Evolutionary conservation across 2,113 vertebrate genomes (phyloP).

Genomic region (Pseudopipra pipra): DNA sequence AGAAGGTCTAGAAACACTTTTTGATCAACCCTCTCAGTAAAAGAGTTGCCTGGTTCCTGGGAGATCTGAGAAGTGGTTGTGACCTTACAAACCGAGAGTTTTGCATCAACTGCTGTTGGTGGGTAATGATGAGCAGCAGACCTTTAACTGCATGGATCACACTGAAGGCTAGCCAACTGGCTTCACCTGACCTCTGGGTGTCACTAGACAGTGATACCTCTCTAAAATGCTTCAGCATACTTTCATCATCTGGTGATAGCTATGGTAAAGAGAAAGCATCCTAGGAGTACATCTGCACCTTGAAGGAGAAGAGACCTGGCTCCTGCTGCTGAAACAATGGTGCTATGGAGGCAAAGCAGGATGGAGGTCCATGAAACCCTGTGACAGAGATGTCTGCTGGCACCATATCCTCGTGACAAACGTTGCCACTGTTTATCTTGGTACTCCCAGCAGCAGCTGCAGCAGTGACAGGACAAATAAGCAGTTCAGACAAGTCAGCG

Average conservation of each 20-base stretch:
- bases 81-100: not conserved
- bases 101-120: not conserved
- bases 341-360: not conserved
- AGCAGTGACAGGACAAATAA: not conserved
- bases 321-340: not conserved
- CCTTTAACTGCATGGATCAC: not conserved
- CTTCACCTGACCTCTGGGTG: not conserved
- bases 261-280: not conserved
- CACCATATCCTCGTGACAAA: not conserved
- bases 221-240: not conserved
- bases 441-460: not conserved
- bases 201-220: not conserved
- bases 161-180: not conserved
- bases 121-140: not conserved
- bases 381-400: not conserved
- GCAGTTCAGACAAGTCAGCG: not conserved
- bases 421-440: not conserved
- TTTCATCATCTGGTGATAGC: not conserved
- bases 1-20: not conserved
- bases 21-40: not conserved
- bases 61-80: not conserved
- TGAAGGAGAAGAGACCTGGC: not conserved
- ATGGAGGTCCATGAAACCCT: not conserved
- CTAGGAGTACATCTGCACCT: not conserved
- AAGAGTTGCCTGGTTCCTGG: not conserved